Conservation (phyloP, 1,140 invertebrate genomes). For the Agrilus planipennis region DNA sequence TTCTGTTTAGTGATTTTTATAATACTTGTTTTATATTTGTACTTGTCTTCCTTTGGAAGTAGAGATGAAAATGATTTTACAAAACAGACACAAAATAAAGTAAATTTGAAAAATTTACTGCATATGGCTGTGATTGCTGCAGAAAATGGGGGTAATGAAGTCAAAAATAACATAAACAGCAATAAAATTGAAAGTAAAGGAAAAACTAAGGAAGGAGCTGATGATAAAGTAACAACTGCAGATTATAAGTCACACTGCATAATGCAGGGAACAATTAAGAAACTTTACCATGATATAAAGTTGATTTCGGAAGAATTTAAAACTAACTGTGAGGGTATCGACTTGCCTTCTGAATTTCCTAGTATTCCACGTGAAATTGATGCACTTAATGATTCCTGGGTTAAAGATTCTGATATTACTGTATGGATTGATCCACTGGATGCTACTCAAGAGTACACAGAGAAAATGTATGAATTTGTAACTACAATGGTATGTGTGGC, state of each 20-base stretch:
- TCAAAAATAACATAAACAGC: constrained; percentile 48
- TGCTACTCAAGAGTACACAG: constrained; percentile 97
- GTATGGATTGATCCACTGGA: constrained; percentile 95
- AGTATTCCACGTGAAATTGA: neutral
- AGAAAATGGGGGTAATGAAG: constrained; percentile 63
- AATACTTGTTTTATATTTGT: constrained; percentile 44
- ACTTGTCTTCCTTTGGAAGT: constrained; percentile 24
- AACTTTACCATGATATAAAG: constrained; percentile 61
- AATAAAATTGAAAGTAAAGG: constrained; percentile 70
- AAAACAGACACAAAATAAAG: constrained; percentile 7
- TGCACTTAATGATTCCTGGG: constrained; percentile 36
- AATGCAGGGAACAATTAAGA: constrained; percentile 68
- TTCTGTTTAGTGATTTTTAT: constrained; percentile 40
- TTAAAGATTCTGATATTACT: constrained; percentile 54
- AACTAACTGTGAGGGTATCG: constrained; percentile 33
- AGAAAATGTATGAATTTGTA: constrained; percentile 81
- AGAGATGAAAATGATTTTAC: constrained; percentile 8
- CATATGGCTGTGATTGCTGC: constrained; percentile 66
- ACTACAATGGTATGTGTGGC: constrained; percentile 98
- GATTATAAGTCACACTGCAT: constrained; percentile 81
- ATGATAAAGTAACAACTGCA: constrained; percentile 79
- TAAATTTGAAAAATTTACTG: constrained; percentile 64
- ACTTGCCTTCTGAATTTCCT: constrained; percentile 23
- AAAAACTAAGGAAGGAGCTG: constrained; percentile 77
- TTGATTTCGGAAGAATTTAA: constrained; percentile 72